Conservation (phyloP, 2,888 invertebrate species). For the Hypsopygia costalis region DNA sequence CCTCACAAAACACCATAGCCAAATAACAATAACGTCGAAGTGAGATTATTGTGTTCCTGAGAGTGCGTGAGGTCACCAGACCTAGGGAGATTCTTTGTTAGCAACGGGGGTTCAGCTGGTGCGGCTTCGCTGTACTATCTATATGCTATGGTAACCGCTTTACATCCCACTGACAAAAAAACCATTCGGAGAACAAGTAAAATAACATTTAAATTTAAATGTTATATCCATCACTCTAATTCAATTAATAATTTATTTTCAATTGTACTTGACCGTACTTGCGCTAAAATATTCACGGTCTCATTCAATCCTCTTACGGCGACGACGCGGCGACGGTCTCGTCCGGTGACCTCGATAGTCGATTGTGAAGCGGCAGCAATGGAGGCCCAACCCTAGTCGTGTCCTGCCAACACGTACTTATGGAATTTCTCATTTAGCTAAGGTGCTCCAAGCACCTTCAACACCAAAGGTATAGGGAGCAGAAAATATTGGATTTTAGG, state of each 20-base stretch:
- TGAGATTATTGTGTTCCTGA: too few relatives aligned
- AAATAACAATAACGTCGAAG: too few relatives aligned
- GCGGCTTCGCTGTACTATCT: too few relatives aligned
- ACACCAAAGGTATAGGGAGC: conserved; percentile 11
- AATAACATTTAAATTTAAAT: too few relatives aligned
- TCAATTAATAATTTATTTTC: conserved; percentile 8
- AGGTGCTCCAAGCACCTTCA: conserved; percentile 41
- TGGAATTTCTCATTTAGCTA: conserved; percentile 67
- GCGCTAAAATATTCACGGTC: conserved; percentile 1
- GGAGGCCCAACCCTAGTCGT: conserved; percentile 27
- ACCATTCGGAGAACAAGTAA: too few relatives aligned
- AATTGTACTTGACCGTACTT: conserved; percentile 2
- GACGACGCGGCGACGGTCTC: neutral
- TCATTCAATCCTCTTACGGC: neutral
- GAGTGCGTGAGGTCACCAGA: too few relatives aligned
- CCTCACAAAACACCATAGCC: too few relatives aligned
- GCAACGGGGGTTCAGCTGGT: too few relatives aligned
- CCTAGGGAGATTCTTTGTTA: too few relatives aligned
- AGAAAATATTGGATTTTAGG: conserved; percentile 22
- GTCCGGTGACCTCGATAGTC: conserved; percentile 9
- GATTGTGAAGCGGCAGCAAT: conserved; percentile 1
- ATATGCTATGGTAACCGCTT: too few relatives aligned
- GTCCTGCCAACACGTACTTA: conserved; percentile 36
- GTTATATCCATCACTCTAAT: neutral
- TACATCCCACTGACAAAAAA: too few relatives aligned